A percentile compares a stretch with the other conserved stretches of the same genome.
Conservation (phyloP, 53 echinoderm and acorn worm genomes). For the Henricia sp. region DNA sequence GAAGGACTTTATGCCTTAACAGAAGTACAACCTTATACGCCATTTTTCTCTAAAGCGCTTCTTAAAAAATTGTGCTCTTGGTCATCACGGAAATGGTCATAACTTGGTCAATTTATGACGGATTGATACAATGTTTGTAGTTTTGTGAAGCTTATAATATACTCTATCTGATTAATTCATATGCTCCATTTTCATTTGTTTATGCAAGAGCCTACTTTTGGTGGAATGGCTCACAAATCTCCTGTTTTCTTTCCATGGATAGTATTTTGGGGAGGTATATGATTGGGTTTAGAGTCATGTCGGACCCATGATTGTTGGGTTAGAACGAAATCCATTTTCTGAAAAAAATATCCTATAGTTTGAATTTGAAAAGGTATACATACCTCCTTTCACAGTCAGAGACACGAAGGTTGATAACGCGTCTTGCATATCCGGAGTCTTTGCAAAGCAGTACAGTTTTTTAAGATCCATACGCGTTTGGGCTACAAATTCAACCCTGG, state of each 20-base stretch:
- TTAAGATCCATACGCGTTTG: not conserved
- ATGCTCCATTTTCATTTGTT: too few species aligned
- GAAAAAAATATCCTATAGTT: not conserved
- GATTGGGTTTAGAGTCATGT: not conserved
- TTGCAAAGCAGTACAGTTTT: not conserved
- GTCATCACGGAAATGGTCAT: too few species aligned
- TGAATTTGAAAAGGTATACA: not conserved
- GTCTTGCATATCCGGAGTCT: not conserved
- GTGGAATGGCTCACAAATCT: too few species aligned
- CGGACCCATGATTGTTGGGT: not conserved
- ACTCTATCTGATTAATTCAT: too few species aligned
- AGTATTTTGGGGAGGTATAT: not conserved
- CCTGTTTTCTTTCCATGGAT: not conserved
- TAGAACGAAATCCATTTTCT: not conserved
- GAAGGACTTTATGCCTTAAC: too few species aligned
- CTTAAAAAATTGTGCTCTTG: too few species aligned
- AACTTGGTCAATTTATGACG: too few species aligned
- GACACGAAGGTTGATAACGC: not conserved
- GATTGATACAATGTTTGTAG: too few species aligned
- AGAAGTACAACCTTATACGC: too few species aligned
- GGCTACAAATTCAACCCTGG: not conserved
- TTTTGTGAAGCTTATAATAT: too few species aligned
- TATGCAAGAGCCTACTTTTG: too few species aligned
- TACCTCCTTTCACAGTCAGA: not conserved
- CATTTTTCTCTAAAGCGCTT: too few species aligned